Evolutionary conservation across 1,140 invertebrate genomes (phyloP), one percentile per base, ranked within the genome.

Genomic region (Cataglyphis hispanica): DNA sequence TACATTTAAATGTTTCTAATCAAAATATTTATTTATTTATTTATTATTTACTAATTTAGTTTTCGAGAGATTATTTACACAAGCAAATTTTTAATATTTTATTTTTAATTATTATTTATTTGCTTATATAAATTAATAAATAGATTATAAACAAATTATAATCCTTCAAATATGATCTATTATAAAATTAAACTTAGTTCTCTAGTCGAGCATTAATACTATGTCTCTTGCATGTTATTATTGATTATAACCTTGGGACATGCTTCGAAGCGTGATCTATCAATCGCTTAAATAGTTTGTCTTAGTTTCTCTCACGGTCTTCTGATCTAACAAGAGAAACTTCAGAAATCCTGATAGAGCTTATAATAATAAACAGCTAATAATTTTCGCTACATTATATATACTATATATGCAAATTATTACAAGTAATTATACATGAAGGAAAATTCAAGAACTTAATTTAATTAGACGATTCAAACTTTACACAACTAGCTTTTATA

Each of bases 281-380:
- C 13, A 72, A 70, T 81, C 25, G 67, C 40, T 83, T 83, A 83
- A 83, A 72, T 83, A 83, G 78, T 83, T 83, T 72, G 27, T n/a
- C 25, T 60, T 25, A 83, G 67, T 83, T 83, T 43, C 25, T 7
- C 11, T 34, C n/a, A 43, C 40, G n/a, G 22, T 69, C 76, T 69
- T 80, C n/a, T 53, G 43, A 22, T 53, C 16, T n/a, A 34, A 58
- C 31, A 56, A 69, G 43, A 69, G 16, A 7, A 22, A 67, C 43
- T 80, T 80, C 5, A 34, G 16, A 19, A 8, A n/a, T 53, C 19
- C 34, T 25, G 6, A 43, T 58, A 46, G 53, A 72, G 25, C 43
- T 83, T 43, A 8, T 19, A 58, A 53, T 25, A 10, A 74, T 46
- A 83, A 70, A 46, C 67, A 72, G 56, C 16, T 69, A 69, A 58